Base-by-base conservation (phyloP, 1,140 invertebrate genomes). In the Trachymyrmex cornetzi region DNA sequence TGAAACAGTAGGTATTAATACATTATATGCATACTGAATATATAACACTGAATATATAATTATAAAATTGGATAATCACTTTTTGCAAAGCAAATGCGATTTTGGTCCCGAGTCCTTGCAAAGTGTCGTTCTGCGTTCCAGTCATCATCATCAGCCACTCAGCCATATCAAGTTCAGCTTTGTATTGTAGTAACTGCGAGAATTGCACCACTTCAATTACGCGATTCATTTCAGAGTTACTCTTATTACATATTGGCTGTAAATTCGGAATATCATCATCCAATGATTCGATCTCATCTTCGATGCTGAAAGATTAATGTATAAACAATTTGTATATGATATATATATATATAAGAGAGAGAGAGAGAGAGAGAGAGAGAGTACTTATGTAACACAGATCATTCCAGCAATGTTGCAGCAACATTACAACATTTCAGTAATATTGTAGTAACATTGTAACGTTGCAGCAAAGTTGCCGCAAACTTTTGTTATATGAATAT, bases 121-220 rank as follows among this genome's bases (percentile, higher is more conserved):
- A 24, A 50, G 69, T 74, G 14, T 84, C 69, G 2, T 14, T 75
- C 3, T 74, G 55, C 55, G 24, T 75, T 63, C 69, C 80, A 14
- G 55, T 74, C 16, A 84, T 84, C 80, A 84, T 84, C 38, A 75
- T 84, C 24, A 84, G 16, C 69, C 69, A 75, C 0, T 84, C 38
- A 9, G 55, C 80, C 80, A 84, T 75, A 24, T 75, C 69, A n/a
- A 74, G 24, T 7, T 84, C 80, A 38, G 24, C 38, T 84, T 84
- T 74, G 9, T 75, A 16, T 22, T 74, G 67, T 24, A 75, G 6
- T 5, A 44, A 61, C 9, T 61, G 53, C 4, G 69, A 74, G 55
- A 82, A 74, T 74, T 84, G 55, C 5, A 59, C 24, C 7, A 82
- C 24, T 4, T 82, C 67, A 7, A 12, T 82, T 2, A 82, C 12